Conservation (phyloP, 2,113 vertebrate species). For the Plestiodon gilberti region DNA sequence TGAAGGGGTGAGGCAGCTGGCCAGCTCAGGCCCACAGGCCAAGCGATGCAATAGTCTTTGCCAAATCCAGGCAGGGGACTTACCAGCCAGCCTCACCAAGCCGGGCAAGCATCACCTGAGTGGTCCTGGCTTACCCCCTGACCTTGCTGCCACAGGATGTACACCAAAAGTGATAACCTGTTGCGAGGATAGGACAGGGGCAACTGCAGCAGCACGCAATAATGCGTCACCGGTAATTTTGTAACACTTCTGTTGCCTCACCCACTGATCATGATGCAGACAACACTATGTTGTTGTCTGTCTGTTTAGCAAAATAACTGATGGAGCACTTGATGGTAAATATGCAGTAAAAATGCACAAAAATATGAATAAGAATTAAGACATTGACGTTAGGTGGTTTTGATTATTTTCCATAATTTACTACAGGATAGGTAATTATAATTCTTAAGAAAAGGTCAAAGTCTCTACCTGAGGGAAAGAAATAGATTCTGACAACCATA, state of each 20-base stretch:
- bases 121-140: too few species aligned
- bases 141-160: too few species aligned
- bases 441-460: neutral
- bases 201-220: too few species aligned
- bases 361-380: neutral
- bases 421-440: neutral
- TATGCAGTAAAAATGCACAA: neutral
- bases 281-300: neutral
- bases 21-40: too few species aligned
- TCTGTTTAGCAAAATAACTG: neutral
- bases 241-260: neutral
- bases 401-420: neutral
- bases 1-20: too few species aligned
- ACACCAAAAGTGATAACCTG: too few species aligned
- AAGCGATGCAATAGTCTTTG: too few species aligned
- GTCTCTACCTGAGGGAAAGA: too few species aligned
- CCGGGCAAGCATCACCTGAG: too few species aligned
- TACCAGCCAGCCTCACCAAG: too few species aligned
- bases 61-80: too few species aligned
- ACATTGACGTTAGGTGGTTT: neutral
- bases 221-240: too few species aligned
- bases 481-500: neutral
- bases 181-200: neutral
- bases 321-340: neutral
- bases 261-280: neutral